Evolutionary conservation across 2,797 vertebrate genomes (phyloP), one percentile per base, ranked within the genome.

Genomic region (Enteromius argenteus): DNA sequence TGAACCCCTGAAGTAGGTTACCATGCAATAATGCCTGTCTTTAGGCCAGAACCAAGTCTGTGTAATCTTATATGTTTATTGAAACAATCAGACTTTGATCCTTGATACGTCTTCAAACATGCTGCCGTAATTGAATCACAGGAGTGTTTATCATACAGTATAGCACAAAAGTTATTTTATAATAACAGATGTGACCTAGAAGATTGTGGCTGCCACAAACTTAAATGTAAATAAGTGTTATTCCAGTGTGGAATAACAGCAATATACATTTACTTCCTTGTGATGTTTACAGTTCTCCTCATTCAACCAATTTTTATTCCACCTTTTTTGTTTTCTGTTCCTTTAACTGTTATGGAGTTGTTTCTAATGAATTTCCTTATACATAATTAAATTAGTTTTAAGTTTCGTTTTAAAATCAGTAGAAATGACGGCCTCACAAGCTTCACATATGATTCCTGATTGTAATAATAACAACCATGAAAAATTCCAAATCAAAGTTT

Each of bases 11-110:
- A 39, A 76, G 51, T 39, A 27, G 21, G 68, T 72, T 79, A 39
- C 56, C 39, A 11, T 30, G 67, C 53, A 21, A 84, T 71, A 72
- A 78, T 39, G n/a, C 35, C 49, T 72, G 75, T 37, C 67, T 51
- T 79, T 23, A 8, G 67, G 37, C 14, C 23, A 35, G 10, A 46
- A 49, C 67, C 30, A 39, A 23, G 39, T 17, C 51, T 62, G 74
- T 49, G 75, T 56, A 79, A 84, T 84, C 66, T 60, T 79, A 72
- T 73, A 62, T 73, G 58, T 62, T 84, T 84, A 72, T 72, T 62
- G 35, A 62, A 51, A 46, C 30, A 71, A 23, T 39, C 3, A 1
- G 67, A 79, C 76, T 79, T 79, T 73, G 56, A 84, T 71, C 66
- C 46, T 37, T 64, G 30, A 11, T 62, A 64, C 30, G 60, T 30